These are phyloP conservation scores for Junco hyemalis DNA, from an alignment of 2,113 vertebrate species.

Conservation along the genomic window DNA sequence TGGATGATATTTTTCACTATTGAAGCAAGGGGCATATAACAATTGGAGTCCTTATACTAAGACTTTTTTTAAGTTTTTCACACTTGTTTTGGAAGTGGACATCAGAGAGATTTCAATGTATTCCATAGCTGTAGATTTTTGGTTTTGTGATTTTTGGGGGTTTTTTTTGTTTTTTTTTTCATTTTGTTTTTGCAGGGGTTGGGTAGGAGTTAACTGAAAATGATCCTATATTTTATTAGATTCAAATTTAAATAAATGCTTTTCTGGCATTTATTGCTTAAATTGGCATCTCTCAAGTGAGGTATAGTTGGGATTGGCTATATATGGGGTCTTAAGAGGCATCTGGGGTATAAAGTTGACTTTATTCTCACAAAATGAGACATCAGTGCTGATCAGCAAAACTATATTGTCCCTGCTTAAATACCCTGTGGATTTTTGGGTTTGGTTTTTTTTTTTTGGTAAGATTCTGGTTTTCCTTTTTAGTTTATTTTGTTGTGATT, in stretches of 20 bases:
- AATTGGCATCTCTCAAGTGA: neutral
- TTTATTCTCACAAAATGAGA: neutral
- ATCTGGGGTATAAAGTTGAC: neutral
- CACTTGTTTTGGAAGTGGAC: neutral
- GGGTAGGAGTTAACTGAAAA: neutral
- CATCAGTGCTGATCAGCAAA: neutral
- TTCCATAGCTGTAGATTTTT: neutral
- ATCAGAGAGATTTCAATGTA: neutral
- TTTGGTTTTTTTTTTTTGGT: neutral
- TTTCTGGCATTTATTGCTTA: neutral
- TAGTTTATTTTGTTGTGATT: neutral
- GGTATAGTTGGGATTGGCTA: neutral
- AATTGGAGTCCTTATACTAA: neutral
- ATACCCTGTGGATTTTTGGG: rapidly evolving
- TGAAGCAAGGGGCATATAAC: neutral
- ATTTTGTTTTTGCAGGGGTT: rapidly evolving
- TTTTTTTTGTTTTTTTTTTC: neutral
- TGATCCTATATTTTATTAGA: neutral
- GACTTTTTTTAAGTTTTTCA: neutral
- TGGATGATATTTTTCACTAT: neutral
- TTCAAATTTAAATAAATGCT: neutral
- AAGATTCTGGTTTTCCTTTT: neutral
- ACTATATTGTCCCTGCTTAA: neutral
- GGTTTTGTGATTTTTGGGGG: no score
- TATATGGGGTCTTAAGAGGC: neutral